Conservation (phyloP, 2,797 vertebrate genomes). For the Rallus crepitans region DNA sequence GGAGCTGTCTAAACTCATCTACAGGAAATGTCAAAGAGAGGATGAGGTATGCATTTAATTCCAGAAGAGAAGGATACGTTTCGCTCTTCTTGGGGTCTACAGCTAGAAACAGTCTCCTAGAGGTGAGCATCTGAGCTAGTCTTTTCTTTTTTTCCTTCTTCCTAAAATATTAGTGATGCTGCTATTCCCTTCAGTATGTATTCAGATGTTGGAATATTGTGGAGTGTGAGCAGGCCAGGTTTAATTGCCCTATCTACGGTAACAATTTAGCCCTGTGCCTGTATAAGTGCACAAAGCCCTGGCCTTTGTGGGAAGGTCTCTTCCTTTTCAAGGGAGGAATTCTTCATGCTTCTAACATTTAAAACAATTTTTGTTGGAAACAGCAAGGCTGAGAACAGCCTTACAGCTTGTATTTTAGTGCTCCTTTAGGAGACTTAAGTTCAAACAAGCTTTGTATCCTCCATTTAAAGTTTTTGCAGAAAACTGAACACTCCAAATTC, state of each 20-base stretch:
- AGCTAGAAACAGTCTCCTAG: not conserved
- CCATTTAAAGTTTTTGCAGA: not conserved
- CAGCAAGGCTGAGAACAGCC: not conserved
- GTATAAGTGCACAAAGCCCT: not conserved
- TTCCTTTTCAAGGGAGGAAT: not conserved
- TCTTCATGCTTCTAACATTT: not conserved
- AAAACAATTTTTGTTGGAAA: not conserved
- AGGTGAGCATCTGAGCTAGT: rapidly evolving
- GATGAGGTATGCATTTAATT: not conserved
- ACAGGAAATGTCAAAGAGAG: not conserved
- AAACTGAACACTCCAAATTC: not conserved
- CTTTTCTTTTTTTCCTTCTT: not conserved
- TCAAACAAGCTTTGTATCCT: not conserved
- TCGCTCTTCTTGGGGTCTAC: not conserved
- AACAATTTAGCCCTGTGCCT: not conserved
- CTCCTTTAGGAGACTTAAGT: not conserved
- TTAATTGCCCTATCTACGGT: not conserved
- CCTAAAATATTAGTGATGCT: not conserved
- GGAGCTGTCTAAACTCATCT: not conserved
- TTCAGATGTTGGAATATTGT: not conserved
- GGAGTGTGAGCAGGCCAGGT: not conserved
- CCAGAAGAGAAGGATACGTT: not conserved
- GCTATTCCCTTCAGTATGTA: not conserved
- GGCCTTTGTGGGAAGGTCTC: not conserved
- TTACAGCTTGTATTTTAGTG: not conserved